Conservation (phyloP, 1,140 invertebrate species). For the Drosophila tani region DNA sequence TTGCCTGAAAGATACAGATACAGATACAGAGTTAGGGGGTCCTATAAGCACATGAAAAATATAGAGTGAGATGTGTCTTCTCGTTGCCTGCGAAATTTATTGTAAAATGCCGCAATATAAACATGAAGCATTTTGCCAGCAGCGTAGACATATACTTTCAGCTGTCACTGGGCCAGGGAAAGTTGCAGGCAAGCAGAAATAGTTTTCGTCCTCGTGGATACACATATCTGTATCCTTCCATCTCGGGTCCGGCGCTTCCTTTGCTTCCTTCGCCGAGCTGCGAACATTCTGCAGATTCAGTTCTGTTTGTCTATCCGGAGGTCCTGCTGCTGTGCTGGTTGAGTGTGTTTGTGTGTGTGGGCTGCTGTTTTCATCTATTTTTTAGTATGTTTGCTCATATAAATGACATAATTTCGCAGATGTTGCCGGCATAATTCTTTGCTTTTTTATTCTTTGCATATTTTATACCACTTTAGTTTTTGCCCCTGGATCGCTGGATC, state of each 20-base stretch:
- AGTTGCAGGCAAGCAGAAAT: conserved; percentile 35
- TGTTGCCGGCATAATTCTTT: conserved; percentile 62
- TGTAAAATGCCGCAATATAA: conserved; percentile 74
- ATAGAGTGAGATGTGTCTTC: conserved; percentile 50
- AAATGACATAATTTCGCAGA: conserved; percentile 83
- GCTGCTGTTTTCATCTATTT: conserved; percentile 73
- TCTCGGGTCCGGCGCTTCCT: conserved; percentile 20
- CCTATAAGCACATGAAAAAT: conserved; percentile 43
- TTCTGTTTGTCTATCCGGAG: conserved; percentile 65
- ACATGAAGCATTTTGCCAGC: conserved; percentile 64
- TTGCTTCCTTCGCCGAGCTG: conserved; percentile 40
- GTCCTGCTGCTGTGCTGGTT: conserved; percentile 2
- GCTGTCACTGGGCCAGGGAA: conserved; percentile 53
- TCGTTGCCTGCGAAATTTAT: conserved; percentile 68
- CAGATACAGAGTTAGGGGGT: conserved; percentile 4
- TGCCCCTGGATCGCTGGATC: conserved; percentile 17
- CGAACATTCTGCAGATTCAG: conserved; percentile 61
- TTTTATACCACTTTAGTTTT: conserved; percentile 73
- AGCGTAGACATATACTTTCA: conserved; percentile 51
- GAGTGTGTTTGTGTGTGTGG: conserved; percentile 18
- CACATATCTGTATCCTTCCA: conserved; percentile 45
- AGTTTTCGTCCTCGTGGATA: conserved; percentile 48
- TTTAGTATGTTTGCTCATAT: conserved; percentile 81
- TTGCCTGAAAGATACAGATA: conserved; percentile 85
- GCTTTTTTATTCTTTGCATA: conserved; percentile 65